Evolutionary conservation across 2,888 invertebrate genomes (phyloP).

Genomic region (Drosophila mayaguana): DNA sequence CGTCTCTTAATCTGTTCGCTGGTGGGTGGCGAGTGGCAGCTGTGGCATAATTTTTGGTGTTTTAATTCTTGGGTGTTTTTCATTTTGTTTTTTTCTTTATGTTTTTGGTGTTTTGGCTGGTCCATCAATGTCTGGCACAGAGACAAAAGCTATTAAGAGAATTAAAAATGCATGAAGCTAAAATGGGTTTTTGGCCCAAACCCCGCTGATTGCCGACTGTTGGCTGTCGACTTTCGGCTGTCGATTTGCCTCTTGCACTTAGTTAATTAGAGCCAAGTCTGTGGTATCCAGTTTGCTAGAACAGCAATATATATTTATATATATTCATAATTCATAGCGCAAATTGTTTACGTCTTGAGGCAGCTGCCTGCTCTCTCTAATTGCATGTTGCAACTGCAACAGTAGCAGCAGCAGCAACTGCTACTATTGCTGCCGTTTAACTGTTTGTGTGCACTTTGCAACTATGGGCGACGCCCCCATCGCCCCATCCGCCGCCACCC

Average conservation of each 20-base stretch:
- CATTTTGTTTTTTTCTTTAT: conserved; percentile 9
- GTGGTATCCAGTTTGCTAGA: conserved; percentile 48
- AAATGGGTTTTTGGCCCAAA: conserved; percentile 54
- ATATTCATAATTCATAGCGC: conserved; percentile 73
- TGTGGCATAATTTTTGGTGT: conserved; percentile 59
- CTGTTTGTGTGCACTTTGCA: conserved; percentile 68
- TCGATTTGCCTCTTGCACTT: conserved; percentile 57
- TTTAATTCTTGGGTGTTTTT: conserved; percentile 58
- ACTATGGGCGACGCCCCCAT: conserved; percentile 43
- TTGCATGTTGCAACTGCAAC: conserved; percentile 64
- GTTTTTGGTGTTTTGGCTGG: conserved; percentile 51
- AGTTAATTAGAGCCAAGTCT: conserved; percentile 73
- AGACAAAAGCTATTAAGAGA: conserved; percentile 82
- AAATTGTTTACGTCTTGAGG: conserved; percentile 64
- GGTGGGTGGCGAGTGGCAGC: conserved; percentile 51
- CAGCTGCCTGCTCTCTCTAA: conserved; percentile 48
- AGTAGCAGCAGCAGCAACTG: conserved; percentile 14
- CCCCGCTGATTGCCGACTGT: conserved; percentile 19
- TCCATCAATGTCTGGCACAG: conserved; percentile 75
- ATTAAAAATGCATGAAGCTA: conserved; percentile 81
- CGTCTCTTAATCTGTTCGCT: conserved; percentile 55
- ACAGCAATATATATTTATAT: conserved; percentile 29
- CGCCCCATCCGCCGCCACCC: not conserved
- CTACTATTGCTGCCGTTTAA: conserved; percentile 58
- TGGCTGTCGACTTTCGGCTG: conserved; percentile 31